Conservation (phyloP, 2,888 invertebrate genomes). For the Pinctada fucata region DNA sequence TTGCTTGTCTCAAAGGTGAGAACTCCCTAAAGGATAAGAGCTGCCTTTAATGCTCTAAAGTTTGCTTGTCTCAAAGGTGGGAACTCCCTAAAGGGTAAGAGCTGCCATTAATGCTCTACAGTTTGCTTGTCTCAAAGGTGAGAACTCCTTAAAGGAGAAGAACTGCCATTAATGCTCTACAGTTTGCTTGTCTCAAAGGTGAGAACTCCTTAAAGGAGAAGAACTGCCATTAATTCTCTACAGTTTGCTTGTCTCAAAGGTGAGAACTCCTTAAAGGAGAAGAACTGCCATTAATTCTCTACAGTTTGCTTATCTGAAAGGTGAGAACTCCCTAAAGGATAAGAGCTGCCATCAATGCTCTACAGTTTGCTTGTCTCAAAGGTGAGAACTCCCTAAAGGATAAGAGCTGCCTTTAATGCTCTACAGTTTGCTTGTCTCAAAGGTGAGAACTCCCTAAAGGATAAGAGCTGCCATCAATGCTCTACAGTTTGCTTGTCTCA, state of each 20-base stretch:
- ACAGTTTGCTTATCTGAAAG: neutral
- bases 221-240: slow-evolving; percentile 89
- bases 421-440: slow-evolving; percentile 88
- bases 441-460: slow-evolving; percentile 79
- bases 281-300: neutral
- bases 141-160: neutral
- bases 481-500: slow-evolving; percentile 87
- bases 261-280: slow-evolving; percentile 64
- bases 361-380: slow-evolving; percentile 88
- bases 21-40: slow-evolving; percentile 77
- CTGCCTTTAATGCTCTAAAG: slow-evolving; percentile 89
- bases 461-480: slow-evolving; percentile 87
- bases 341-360: slow-evolving; percentile 88
- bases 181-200: too few species aligned
- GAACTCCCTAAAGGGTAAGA: slow-evolving; percentile 79
- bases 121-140: slow-evolving; percentile 87
- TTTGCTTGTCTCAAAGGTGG: slow-evolving; percentile 87
- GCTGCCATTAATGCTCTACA: slow-evolving; percentile 90
- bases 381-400: slow-evolving; percentile 78
- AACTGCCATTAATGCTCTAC: too few species aligned
- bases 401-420: slow-evolving; percentile 76
- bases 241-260: slow-evolving; percentile 89
- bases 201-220: slow-evolving; percentile 42
- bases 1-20: slow-evolving; percentile 86
- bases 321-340: slow-evolving; percentile 74